Evolutionary conservation across 2,113 vertebrate genomes (phyloP), one percentile per base, ranked within the genome.

Genomic region (Catharus fuscescens): DNA sequence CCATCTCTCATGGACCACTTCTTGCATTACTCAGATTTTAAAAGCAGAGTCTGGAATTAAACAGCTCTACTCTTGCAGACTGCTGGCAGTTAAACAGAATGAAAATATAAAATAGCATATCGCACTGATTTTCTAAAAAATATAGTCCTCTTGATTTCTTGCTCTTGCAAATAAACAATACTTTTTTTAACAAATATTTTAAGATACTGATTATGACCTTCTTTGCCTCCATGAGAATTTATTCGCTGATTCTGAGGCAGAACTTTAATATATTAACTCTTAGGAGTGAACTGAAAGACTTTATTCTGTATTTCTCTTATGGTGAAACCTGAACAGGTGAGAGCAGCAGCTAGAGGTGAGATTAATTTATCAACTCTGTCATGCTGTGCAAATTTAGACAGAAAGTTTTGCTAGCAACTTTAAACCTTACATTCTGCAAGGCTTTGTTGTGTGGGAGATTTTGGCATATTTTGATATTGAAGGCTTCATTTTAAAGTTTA

Each of bases 301-400:
- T 86, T 47, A 38, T 7, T 47, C 26, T 42, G 15, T 36, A 18
- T 88, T 90, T 93, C 57, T 69, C 24, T 85, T 47, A 38, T 42
- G 15, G 16, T 26, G 20, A 85, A 15, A 60, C 14, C 15, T 47
- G 21, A 60, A 21, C 36, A 86, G 11, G 26, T 65, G 45, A 88
- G 32, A 90, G 44, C 20, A 53, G 31, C 32, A n/a, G 17, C 8
- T 14, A 50, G 28, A 57, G 16, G 15, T 50, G 38, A 94, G n/a
- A 81, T 47, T 42, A 67, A 32, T 81, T 85, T 82, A 23, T 9
- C 10, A 50, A 2, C 25, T 45, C 4, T 53, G 44, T 5, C 45
- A 40, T 3, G 3, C 6, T 36, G 11, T 1, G 3, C 13, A 31
- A 3, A 19, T 31, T 29, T 28, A 66, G 50, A 59, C 9, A 11